phyloP scores from a whole-genome alignment of 2,888 invertebrate species.

The Boloria euphrosyne region DNA sequence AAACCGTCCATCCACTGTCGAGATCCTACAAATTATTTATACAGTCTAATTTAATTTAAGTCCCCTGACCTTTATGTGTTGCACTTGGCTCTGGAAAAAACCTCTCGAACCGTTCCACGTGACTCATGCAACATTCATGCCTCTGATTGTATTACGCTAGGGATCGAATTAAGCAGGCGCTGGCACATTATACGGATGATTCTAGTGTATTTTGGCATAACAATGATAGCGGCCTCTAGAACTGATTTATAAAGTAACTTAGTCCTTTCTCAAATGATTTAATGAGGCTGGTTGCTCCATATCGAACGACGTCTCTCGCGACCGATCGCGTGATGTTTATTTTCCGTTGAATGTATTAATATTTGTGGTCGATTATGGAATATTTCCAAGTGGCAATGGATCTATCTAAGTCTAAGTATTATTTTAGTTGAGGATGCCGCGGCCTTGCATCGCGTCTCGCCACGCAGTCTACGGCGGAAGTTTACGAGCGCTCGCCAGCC shows the following conservation, averaged over 20 bases:
- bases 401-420: constrained; percentile 39
- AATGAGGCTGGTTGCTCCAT: constrained; percentile 31
- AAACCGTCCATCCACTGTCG: constrained; percentile 76
- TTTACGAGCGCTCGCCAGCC: constrained; percentile 77
- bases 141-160: constrained; percentile 60
- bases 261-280: constrained; percentile 53
- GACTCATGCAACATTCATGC: constrained; percentile 67
- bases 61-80: constrained; percentile 72
- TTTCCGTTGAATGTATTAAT: constrained; percentile 4
- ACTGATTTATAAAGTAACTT: constrained; percentile 42
- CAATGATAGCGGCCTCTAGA: constrained; percentile 44
- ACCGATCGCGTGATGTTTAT: constrained; percentile 10
- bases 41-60: constrained; percentile 80
- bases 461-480: constrained; percentile 79
- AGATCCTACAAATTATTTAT: constrained; percentile 76
- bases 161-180: constrained; percentile 52
- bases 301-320: constrained; percentile 2
- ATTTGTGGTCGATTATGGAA: not conserved
- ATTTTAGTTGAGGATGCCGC: constrained; percentile 49
- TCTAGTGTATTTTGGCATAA: constrained; percentile 51
- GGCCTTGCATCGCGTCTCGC: constrained; percentile 67
- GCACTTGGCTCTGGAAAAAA: constrained; percentile 61
- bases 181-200: constrained; percentile 39
- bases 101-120: constrained; percentile 52
- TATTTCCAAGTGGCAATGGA: not conserved